phyloP scores from a whole-genome alignment of 2,888 invertebrate genomes.

The Eupithecia abbreviata region DNA sequence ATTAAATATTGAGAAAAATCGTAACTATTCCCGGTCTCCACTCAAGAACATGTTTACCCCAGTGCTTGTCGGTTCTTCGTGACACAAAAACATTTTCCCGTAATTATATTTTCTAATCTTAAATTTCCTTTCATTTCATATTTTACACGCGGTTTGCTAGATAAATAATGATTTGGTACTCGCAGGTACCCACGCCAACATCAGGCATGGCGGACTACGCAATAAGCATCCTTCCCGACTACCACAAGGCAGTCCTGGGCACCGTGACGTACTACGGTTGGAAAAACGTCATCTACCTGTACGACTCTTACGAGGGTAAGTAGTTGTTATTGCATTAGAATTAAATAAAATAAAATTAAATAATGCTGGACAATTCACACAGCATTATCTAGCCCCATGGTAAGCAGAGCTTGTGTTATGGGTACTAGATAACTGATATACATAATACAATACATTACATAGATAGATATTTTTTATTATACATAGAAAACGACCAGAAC shows the following conservation, averaged over 20 bases:
- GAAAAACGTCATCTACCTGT: conserved; percentile 94
- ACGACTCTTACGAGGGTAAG: conserved; percentile 95
- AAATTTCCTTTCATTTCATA: background rate
- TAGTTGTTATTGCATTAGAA: conserved; percentile 44
- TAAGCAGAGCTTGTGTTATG: too few species aligned
- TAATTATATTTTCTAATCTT: background rate
- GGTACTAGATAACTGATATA: too few species aligned
- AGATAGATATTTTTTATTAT: too few species aligned
- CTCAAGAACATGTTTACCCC: too few species aligned
- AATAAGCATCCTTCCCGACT: conserved; percentile 97
- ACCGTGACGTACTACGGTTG: conserved; percentile 96
- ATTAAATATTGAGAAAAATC: too few species aligned
- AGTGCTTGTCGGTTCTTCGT: too few species aligned
- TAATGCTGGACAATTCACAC: too few species aligned
- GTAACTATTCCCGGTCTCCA: too few species aligned
- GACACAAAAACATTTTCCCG: background rate
- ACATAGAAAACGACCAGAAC: too few species aligned
- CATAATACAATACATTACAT: too few species aligned
- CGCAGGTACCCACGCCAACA: conserved; percentile 84
- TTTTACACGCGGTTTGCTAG: background rate
- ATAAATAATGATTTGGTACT: conserved; percentile 73
- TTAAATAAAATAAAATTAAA: too few species aligned
- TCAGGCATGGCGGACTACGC: conserved; percentile 95
- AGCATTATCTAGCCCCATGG: too few species aligned
- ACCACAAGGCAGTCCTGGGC: conserved; percentile 97